A percentile compares a stretch with the other conserved stretches of the same genome.
phyloP scores from a whole-genome alignment of 2,888 invertebrate species.

The Neoitamus cyanurus region DNA sequence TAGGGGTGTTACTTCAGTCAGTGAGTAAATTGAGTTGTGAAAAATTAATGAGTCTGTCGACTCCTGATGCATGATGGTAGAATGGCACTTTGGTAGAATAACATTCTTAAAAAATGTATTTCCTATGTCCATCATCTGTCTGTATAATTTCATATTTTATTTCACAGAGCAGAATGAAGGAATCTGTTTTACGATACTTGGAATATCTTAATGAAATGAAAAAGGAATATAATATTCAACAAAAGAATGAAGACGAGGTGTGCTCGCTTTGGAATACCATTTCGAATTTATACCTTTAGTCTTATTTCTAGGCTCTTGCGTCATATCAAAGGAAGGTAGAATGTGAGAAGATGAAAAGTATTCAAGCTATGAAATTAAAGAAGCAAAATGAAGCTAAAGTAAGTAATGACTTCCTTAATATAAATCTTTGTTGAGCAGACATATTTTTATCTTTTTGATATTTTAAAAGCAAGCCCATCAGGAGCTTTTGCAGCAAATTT shows the following conservation, averaged over 20 bases:
- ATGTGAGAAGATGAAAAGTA: background rate
- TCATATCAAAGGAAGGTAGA: background rate
- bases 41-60: no score
- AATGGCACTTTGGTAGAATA: no score
- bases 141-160: background rate
- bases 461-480: conserved; percentile 43
- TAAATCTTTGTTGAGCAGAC: background rate
- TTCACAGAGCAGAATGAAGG: conserved; percentile 25
- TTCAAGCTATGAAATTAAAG: conserved; percentile 2
- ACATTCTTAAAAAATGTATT: no score
- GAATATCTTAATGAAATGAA: conserved; percentile 42
- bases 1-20: no score
- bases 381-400: conserved; percentile 46
- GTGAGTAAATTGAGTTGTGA: no score
- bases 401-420: background rate
- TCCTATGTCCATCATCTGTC: no score
- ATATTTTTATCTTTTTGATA: background rate
- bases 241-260: background rate
- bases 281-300: background rate
- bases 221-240: background rate
- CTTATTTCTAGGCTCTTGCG: background rate
- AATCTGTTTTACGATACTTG: conserved; percentile 34
- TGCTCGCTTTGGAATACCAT: background rate
- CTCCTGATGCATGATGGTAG: no score
- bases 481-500: conserved; percentile 43